Base-by-base conservation (phyloP, 2,113 vertebrate genomes). In the Maccullochella peelii region DNA sequence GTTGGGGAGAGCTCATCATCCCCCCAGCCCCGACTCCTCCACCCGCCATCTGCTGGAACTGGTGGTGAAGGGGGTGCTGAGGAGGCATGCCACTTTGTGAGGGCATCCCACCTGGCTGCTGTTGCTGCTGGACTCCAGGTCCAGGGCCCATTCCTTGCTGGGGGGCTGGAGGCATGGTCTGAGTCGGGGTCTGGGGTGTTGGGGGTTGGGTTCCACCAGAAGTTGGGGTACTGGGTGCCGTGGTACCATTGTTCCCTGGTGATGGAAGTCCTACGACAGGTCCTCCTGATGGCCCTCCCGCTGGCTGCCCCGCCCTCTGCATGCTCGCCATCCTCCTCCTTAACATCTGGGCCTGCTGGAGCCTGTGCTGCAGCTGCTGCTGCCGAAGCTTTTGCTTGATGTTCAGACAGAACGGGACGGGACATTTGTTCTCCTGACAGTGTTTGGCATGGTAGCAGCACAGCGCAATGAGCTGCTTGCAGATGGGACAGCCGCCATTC, bases 351-450 rank as follows among this genome's bases (percentile, higher is more conserved):
- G 98, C 98, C 94, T 99, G 98, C 52, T 99, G 98, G 55, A 99
- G 97, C 55, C 98, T 93, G 91, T 99, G 98, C 93, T 99, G 98
- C 49, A 99, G 95, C 85, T 99, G 98, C 77, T 99, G 98, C 77
- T 99, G 98, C 30, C 97, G 96, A 16, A 99, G 97, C 91, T 99
- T 99, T 71, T 99, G 98, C 95, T 99, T 99, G 83, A 99, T 99
- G 91, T 99, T 99, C 85, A 99, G 97, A 88, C 98, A 99, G 94
- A 99, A 99, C 2, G 98, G 98, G 92, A 99, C 98, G 0, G 98
- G 98, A 86, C 98, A 99, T 93, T 99, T 99, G 95, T 98, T 99
- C 95, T 99, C 98, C 95, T 99, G 98, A 95, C 98, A 99, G 96
- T 99, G 98, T 94, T 99, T 99, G 75, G 98, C 98, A 0, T 99